phyloP scores from a whole-genome alignment of 2,888 invertebrate species.

The Cyclophora punctaria region DNA sequence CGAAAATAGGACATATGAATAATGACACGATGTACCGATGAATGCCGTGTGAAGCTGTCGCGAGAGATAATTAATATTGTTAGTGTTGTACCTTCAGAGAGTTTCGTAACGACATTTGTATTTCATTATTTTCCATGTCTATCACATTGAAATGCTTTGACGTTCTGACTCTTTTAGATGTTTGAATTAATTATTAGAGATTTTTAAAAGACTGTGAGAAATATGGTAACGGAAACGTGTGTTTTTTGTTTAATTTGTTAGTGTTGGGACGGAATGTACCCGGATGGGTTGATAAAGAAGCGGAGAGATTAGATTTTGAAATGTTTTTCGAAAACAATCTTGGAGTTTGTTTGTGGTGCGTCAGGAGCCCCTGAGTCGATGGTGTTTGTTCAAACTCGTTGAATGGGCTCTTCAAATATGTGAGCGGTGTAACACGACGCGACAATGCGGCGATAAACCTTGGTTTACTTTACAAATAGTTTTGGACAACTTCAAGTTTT shows the following conservation, averaged over 20 bases:
- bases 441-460: conserved; percentile 34
- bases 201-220: conserved; percentile 20
- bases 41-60: conserved; percentile 65
- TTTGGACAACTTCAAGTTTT: too few species aligned
- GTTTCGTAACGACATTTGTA: conserved; percentile 47
- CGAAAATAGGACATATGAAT: conserved; percentile 66
- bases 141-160: conserved; percentile 48
- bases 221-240: background rate
- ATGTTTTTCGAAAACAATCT: conserved; percentile 18
- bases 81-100: conserved; percentile 37
- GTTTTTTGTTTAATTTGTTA: conserved; percentile 3
- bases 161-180: conserved; percentile 38
- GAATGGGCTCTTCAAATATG: conserved; percentile 54
- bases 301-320: conserved; percentile 24
- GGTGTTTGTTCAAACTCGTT: conserved; percentile 67
- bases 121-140: conserved; percentile 46
- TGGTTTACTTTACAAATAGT: too few species aligned
- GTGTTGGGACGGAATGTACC: conserved; percentile 9
- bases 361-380: conserved; percentile 33
- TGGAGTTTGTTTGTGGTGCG: conserved; percentile 10
- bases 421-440: conserved; percentile 51
- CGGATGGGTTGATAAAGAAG: conserved; percentile 62
- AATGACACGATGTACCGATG: conserved; percentile 54
- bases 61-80: conserved; percentile 57
- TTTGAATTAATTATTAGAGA: conserved; percentile 37